A percentile compares a stretch with the other conserved stretches of the same genome.
phyloP scores from a whole-genome alignment of 2,797 vertebrate genomes.

The Cichlasoma orientale region DNA sequence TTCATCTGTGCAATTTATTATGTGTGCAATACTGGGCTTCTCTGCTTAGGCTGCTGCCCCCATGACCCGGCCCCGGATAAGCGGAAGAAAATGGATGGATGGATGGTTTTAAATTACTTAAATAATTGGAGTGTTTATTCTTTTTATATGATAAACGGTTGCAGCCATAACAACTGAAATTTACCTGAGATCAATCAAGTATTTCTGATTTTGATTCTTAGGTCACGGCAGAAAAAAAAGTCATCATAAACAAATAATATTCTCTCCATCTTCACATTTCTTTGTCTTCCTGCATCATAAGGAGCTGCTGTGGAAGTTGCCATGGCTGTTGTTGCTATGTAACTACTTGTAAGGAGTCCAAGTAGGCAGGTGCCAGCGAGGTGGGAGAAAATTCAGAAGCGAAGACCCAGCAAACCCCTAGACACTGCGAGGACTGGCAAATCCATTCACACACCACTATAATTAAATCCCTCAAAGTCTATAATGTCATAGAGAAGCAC shows the following conservation, averaged over 20 bases:
- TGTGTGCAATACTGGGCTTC: no score
- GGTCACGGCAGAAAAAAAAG: background rate
- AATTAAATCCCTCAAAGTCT: background rate
- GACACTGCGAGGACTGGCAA: background rate
- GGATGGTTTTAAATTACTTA: no score
- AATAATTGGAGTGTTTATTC: no score
- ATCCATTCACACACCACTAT: background rate
- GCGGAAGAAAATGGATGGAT: no score
- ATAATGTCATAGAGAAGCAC: background rate
- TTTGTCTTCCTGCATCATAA: background rate
- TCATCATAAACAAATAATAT: background rate
- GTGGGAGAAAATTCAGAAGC: constrained; percentile 13
- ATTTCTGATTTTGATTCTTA: no score
- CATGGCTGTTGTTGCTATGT: constrained; percentile 64
- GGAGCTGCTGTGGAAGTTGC: constrained; percentile 45
- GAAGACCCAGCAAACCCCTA: constrained; percentile 4
- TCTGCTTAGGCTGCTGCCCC: no score
- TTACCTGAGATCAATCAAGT: no score
- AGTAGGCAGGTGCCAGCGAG: constrained; percentile 27
- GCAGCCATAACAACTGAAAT: no score
- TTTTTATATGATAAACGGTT: no score
- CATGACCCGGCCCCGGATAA: no score
- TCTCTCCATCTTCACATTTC: background rate
- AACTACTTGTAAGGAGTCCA: constrained; percentile 43
- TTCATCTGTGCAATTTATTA: no score